Base-by-base conservation (phyloP, 2,797 vertebrate genomes). In the Serranus cabrilla region DNA sequence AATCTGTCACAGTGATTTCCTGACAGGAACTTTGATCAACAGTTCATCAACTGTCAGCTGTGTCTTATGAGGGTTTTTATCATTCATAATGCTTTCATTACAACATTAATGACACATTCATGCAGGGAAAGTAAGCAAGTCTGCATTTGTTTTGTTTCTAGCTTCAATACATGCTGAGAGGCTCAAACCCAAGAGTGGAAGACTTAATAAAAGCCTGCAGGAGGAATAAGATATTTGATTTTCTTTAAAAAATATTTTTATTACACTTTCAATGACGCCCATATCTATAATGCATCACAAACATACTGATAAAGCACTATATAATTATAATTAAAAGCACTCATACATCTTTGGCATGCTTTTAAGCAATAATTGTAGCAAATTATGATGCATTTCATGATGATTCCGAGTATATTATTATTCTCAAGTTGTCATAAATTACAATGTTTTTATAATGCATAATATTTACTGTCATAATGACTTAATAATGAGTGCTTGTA, bases 201-300 rank as follows among this genome's bases (percentile, higher is more conserved):
- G 10, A 49, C 55, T 78, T 72, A 81, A 21, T 64, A 31, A 39
- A 85, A 20, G 50, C 23, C 40, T 52, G 20, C 59, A 37, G 39
- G 2, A 50, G 13, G 56, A 51, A 11, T 17, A 7, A 42, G 0
- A 4, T 12, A 4, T 62, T 23, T 25, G 6, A 49, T 43, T 57
- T 52, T 20, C 4, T 42, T 2, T 1, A 16, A 11, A 17, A 9
- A 1, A 49, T 16, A 14, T 18, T 47, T 56, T 17, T 3, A 6
- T 31, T 31, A 31, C n/a, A 31, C 27, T 31, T 6, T 31, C 27
- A 3, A 31, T 31, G 27, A 31, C 27, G 6, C 27, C 6, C 27
- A 31, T 31, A 6, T 31, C 27, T 31, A 31, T 3, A 31, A 31
- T 31, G 27, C 27, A 31, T 31, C 6, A 31, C 6, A 31, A 31